These are phyloP conservation scores for Megalonaias nervosa DNA, from an alignment of 1,140 invertebrate species.

Conservation along the genomic window DNA sequence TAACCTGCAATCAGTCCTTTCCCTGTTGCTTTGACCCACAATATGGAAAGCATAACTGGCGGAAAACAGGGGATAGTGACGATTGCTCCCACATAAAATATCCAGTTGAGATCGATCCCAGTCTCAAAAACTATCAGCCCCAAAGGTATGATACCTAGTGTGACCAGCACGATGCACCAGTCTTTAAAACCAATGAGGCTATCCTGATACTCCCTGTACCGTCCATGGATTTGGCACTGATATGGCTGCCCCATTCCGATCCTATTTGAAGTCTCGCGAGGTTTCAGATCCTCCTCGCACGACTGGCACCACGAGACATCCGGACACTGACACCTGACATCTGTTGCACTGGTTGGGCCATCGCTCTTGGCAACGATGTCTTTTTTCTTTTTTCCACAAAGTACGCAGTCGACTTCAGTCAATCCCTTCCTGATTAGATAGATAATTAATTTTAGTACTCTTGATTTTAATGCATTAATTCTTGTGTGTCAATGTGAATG, in stretches of 20 bases:
- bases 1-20: conserved; percentile 62
- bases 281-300: conserved; percentile 34
- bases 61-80: conserved; percentile 66
- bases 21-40: conserved; percentile 66
- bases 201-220: conserved; percentile 68
- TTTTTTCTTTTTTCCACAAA: conserved; percentile 61
- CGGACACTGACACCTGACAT: conserved; percentile 41
- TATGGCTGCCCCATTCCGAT: conserved; percentile 58
- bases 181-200: conserved; percentile 68
- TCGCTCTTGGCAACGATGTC: conserved; percentile 43
- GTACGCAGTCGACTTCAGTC: conserved; percentile 50
- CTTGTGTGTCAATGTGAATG: too few species aligned
- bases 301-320: conserved; percentile 49
- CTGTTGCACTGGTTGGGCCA: conserved; percentile 12
- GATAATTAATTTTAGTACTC: too few species aligned
- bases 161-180: conserved; percentile 68
- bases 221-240: conserved; percentile 66
- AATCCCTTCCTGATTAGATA: conserved; percentile 32
- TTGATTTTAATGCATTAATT: too few species aligned
- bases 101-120: conserved; percentile 67
- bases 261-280: not conserved
- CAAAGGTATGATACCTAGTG: conserved; percentile 61
- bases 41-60: conserved; percentile 63
- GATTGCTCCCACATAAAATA: conserved; percentile 65
- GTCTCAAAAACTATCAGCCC: conserved; percentile 62